Conservation (phyloP, 2,113 vertebrate genomes). For the Bambusicola thoracicus region DNA sequence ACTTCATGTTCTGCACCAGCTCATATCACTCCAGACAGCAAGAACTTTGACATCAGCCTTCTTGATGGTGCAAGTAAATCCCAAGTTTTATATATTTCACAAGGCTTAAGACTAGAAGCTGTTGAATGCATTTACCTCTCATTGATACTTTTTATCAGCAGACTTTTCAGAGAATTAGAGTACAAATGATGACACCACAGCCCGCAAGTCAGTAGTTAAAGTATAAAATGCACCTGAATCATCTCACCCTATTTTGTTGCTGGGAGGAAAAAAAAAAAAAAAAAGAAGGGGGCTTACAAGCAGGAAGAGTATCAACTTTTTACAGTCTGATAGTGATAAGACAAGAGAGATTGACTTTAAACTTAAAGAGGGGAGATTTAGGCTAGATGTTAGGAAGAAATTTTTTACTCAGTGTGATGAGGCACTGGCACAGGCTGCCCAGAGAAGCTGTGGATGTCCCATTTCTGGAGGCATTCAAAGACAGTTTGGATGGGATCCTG, state of each 20-base stretch:
- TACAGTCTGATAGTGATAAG: too few relatives aligned
- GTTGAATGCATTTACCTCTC: background rate
- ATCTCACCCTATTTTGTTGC: background rate
- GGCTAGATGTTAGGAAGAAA: too few relatives aligned
- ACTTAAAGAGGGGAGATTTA: too few relatives aligned
- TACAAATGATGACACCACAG: background rate
- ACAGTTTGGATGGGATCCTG: too few relatives aligned
- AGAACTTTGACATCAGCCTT: constrained; percentile 20
- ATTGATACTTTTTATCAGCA: background rate
- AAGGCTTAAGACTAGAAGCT: background rate
- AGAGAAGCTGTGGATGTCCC: too few relatives aligned
- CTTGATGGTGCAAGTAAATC: background rate
- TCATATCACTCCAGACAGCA: background rate
- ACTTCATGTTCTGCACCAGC: background rate
- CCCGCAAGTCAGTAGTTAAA: background rate
- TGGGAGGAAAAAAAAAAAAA: background rate
- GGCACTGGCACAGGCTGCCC: too few relatives aligned
- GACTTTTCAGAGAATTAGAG: background rate
- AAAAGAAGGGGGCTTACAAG: too few relatives aligned
- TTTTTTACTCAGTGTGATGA: too few relatives aligned
- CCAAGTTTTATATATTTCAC: background rate
- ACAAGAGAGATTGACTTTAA: too few relatives aligned
- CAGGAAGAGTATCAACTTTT: too few relatives aligned
- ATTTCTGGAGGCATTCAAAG: too few relatives aligned
- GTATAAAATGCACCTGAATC: background rate